phyloP scores from a whole-genome alignment of 92 coral and sea anemone species.

The Epizoanthus illoricatus region DNA sequence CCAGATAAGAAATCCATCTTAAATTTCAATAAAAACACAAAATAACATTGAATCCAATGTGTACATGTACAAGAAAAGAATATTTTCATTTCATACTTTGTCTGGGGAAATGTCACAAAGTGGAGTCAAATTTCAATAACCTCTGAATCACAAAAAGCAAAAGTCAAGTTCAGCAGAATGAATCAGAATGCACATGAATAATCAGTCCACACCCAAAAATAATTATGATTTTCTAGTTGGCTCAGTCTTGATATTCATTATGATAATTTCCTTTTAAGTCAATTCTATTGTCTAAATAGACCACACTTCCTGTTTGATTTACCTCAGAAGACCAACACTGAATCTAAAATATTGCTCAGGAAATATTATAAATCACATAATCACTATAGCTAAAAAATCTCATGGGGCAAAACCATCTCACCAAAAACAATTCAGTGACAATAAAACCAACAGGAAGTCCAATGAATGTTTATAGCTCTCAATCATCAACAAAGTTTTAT shows the following conservation, averaged over 20 bases:
- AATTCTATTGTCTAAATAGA: constrained; percentile 29
- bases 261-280: constrained; percentile 30
- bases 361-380: not conserved
- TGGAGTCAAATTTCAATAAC: not conserved
- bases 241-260: constrained; percentile 21
- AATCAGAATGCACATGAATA: not conserved
- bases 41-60: no score
- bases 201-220: constrained; percentile 36
- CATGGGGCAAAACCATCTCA: not conserved
- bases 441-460: not conserved
- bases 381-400: not conserved
- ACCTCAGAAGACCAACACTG: not conserved
- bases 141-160: not conserved
- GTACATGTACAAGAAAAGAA: not conserved
- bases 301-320: constrained; percentile 9
- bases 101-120: not conserved
- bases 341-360: not conserved
- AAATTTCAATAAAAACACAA: constrained; percentile 6
- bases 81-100: not conserved
- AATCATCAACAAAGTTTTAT: not conserved
- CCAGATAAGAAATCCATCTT: constrained; percentile 1
- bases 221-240: constrained; percentile 7
- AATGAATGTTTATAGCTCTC: not conserved
- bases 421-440: not conserved
- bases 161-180: not conserved